phyloP scores from a whole-genome alignment of 2,113 vertebrate species.

The Corythaixoides concolor region DNA sequence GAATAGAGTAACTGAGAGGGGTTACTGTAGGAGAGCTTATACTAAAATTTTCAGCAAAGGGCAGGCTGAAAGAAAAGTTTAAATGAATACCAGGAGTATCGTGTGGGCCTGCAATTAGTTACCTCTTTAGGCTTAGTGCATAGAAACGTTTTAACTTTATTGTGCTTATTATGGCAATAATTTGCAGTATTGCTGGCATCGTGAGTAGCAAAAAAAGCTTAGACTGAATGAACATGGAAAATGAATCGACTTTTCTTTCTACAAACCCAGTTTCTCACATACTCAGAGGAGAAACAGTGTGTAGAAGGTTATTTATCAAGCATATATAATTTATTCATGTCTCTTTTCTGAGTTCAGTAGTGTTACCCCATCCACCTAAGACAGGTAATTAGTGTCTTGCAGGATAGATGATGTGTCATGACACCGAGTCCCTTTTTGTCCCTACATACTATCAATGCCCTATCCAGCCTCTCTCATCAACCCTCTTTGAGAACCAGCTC shows the following conservation, averaged over 20 bases:
- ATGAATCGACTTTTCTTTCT: neutral
- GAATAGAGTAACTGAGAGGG: neutral
- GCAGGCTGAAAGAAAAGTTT: neutral
- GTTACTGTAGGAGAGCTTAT: neutral
- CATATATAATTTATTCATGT: neutral
- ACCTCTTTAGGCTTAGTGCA: neutral
- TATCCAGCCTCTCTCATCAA: neutral
- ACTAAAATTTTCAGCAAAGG: neutral
- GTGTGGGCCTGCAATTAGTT: neutral
- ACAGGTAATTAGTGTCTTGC: accelerated
- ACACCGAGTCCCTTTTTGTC: neutral
- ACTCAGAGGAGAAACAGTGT: neutral
- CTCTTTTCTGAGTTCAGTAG: neutral
- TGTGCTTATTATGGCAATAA: neutral
- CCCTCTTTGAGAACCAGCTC: neutral
- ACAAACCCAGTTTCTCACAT: neutral
- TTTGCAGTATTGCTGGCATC: neutral
- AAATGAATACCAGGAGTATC: neutral
- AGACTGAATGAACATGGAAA: neutral
- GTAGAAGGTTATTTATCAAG: neutral
- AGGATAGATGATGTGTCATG: accelerated
- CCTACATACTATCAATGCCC: neutral
- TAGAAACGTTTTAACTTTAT: neutral
- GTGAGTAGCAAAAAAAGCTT: neutral
- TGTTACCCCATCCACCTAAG: neutral